phyloP scores from a whole-genome alignment of 2,797 vertebrate genomes.

The Gallinago nigripennis region DNA sequence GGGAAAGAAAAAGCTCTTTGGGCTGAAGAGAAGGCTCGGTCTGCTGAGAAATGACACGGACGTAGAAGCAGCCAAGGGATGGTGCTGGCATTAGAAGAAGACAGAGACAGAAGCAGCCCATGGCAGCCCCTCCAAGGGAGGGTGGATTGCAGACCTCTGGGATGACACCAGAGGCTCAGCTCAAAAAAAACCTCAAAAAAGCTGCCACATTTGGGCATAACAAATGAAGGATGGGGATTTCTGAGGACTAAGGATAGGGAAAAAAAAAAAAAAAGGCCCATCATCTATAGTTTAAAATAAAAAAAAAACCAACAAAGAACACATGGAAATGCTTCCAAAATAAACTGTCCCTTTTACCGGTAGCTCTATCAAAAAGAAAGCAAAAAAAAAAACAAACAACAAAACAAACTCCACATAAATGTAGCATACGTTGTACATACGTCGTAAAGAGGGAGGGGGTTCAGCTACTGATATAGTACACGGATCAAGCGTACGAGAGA shows the following conservation, averaged over 20 bases:
- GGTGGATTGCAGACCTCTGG: neutral
- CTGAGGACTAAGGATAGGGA: neutral
- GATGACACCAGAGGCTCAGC: slow-evolving; percentile 5
- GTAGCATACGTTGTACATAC: neutral
- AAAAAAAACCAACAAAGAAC: neutral
- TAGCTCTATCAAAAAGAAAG: slow-evolving; percentile 10
- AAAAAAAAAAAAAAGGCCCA: neutral
- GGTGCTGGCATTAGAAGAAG: neutral
- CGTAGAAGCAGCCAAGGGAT: neutral
- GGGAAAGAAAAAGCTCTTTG: neutral
- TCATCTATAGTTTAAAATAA: neutral
- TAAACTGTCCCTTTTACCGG: slow-evolving; percentile 59
- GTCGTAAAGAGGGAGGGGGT: neutral
- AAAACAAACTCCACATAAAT: neutral
- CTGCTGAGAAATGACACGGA: neutral
- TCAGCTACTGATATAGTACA: neutral
- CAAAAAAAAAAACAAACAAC: neutral
- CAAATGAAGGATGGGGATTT: neutral
- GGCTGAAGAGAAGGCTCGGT: neutral
- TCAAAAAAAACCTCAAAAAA: neutral
- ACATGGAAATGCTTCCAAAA: neutral
- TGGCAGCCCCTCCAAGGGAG: neutral
- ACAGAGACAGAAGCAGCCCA: neutral
- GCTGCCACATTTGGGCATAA: neutral
- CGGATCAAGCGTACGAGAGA: neutral